Conservation (phyloP, 2,797 vertebrate genomes). For the Lycodopsis pacificus region DNA sequence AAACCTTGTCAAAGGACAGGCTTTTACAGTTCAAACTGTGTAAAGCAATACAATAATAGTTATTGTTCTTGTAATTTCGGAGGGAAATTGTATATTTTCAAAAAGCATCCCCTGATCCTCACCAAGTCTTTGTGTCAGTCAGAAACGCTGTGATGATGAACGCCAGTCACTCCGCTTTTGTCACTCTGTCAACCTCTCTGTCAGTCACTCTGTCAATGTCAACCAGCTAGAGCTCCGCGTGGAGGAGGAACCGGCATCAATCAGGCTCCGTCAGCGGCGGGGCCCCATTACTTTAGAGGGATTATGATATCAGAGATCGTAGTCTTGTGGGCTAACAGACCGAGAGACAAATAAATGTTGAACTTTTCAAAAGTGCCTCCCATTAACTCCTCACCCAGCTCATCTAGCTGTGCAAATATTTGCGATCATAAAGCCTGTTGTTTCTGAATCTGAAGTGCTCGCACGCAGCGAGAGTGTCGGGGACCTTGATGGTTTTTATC, state of each 20-base stretch:
- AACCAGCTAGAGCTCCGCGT: conserved; percentile 44
- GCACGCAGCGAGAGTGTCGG: conserved; percentile 29
- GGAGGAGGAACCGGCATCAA: conserved; percentile 57
- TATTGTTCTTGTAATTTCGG: not conserved
- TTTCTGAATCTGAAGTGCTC: conserved; percentile 45
- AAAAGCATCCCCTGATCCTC: conserved; percentile 20
- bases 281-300: conserved; percentile 58
- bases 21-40: not conserved
- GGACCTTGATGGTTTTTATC: conserved; percentile 42
- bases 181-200: conserved; percentile 68
- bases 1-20: not conserved
- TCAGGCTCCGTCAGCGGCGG: conserved; percentile 63
- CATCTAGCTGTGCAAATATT: conserved; percentile 66
- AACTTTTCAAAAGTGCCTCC: conserved; percentile 54
- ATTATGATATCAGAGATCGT: conserved; percentile 61
- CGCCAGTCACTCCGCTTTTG: conserved; percentile 59
- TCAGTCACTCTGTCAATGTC: conserved; percentile 74
- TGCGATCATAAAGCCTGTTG: conserved; percentile 51
- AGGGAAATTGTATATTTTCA: not conserved
- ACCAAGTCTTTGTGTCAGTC: conserved; percentile 37
- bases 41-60: not conserved
- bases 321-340: conserved; percentile 46
- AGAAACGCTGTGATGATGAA: conserved; percentile 51
- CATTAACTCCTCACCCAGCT: conserved; percentile 59
- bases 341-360: conserved; percentile 56